These are phyloP conservation scores for Corythoichthys intestinalis DNA, from an alignment of 2,113 vertebrate species.

Conservation along the genomic window DNA sequence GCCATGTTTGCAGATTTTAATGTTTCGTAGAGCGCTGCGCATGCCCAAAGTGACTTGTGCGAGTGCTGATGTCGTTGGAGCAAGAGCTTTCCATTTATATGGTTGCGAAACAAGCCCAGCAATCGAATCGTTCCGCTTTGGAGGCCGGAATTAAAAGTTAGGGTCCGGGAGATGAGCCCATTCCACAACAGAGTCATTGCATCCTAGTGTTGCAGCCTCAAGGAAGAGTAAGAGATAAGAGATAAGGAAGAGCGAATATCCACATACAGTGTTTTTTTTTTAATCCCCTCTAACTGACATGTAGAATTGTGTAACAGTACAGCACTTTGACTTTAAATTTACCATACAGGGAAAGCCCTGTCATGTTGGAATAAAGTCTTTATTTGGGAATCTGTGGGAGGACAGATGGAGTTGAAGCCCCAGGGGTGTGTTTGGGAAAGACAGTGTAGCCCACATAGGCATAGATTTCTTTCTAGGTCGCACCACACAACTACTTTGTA, in stretches of 20 bases:
- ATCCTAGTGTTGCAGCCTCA: too few species aligned
- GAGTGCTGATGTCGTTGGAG: too few species aligned
- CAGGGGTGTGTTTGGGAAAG: slow-evolving; percentile 41
- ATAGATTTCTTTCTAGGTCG: slow-evolving; percentile 50
- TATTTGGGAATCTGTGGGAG: slow-evolving; percentile 45
- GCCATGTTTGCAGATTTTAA: too few species aligned
- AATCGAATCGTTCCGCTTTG: too few species aligned
- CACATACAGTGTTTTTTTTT: slow-evolving; percentile 20
- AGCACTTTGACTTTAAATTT: slow-evolving; percentile 28
- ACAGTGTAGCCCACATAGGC: slow-evolving; percentile 34
- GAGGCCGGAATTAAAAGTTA: too few species aligned
- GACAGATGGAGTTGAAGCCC: slow-evolving; percentile 60
- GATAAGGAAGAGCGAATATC: slow-evolving; percentile 35
- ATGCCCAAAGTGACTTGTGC: too few species aligned
- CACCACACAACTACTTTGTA: slow-evolving; percentile 15
- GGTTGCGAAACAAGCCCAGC: too few species aligned
- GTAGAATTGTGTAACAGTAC: slow-evolving; percentile 16
- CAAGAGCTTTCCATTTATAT: too few species aligned
- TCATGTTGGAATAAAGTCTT: slow-evolving; percentile 49
- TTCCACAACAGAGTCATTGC: too few species aligned
- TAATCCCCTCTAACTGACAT: slow-evolving; percentile 6
- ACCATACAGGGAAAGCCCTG: slow-evolving; percentile 25
- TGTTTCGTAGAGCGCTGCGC: too few species aligned
- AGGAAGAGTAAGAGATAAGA: slow-evolving; percentile 5
- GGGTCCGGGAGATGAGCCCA: too few species aligned